Base-by-base conservation (phyloP, 2,888 invertebrate genomes). In the Orthonevra nobilis region DNA sequence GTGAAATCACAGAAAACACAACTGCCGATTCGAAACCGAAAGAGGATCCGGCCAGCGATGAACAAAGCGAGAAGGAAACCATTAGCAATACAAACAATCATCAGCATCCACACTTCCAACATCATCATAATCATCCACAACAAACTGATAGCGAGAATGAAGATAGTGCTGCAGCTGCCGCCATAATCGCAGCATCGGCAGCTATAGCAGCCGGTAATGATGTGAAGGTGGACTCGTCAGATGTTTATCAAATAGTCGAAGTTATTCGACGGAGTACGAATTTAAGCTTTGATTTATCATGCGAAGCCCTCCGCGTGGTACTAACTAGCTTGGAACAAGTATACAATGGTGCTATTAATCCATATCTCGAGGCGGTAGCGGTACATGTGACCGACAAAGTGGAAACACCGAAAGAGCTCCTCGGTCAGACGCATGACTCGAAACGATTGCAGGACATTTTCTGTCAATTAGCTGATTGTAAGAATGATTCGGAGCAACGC, bases 401-500 rank as follows among this genome's bases (percentile, higher is more conserved):
- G 85, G 91, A 92, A 83, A 93, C 93, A 10, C 89, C 89, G 44
- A 87, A 87, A 38, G 87, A 87, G 15, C 92, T 95, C 15, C 93
- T 96, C 58, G 93, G 94, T 56, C 85, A 86, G 30, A 96, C 96
- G 0, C 94, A 96, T 2, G 97, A 97, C 87, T 94, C 96, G 0
- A 91, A 94, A 82, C 91, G 95, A 17, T 91, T 98, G 87, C 93
- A 94, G 87, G 92, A 94, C 42, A 94, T 97, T 28, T 93, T 97
- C 82, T 92, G 93, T 81, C 94, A 97, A 81, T 89, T 98, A 81
- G 95, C 95, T 1, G 94, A 94, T 77, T 96, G 97, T 82, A 97
- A 97, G 83, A 96, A 97, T 85, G 98, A 98, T 87, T 95, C 97
- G 0, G 97, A 98, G 86, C 98, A 98, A 86, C 91, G 98, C 68